Evolutionary conservation across 92 coral and sea anemone genomes (phyloP).

Genomic region (Chrysogorgia sp.): DNA sequence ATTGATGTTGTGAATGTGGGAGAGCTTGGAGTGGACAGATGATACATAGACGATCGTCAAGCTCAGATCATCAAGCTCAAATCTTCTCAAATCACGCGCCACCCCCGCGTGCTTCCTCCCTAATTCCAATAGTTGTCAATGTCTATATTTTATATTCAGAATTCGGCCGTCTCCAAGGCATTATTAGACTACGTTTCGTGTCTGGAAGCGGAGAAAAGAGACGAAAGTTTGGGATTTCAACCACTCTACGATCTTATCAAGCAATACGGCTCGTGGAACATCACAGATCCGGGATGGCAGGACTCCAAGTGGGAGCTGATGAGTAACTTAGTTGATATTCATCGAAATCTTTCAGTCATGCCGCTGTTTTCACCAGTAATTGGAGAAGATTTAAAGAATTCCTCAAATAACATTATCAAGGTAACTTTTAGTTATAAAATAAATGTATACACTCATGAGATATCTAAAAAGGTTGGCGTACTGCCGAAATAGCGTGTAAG

Average conservation of each 20-base stretch:
- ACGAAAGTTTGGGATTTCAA: conserved; percentile 62
- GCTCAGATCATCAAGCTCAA: no score
- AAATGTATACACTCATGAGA: no score
- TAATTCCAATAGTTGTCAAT: no score
- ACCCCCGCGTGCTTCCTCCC: no score
- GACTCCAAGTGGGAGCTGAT: conserved; percentile 71
- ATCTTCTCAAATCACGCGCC: no score
- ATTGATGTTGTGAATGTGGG: no score
- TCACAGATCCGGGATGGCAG: conserved; percentile 70
- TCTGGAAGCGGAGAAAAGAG: conserved; percentile 59
- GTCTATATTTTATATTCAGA: conserved; percentile 51
- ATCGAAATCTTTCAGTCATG: conserved; percentile 57
- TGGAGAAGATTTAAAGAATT: conserved; percentile 64
- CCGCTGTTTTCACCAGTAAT: conserved; percentile 60
- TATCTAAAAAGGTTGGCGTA: no score
- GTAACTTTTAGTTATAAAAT: conserved; percentile 68
- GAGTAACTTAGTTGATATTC: conserved; percentile 59
- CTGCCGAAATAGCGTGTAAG: no score
- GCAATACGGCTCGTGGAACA: conserved; percentile 81
- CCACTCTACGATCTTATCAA: conserved; percentile 62
- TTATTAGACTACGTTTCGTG: conserved; percentile 82
- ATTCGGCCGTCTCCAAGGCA: conserved; percentile 84
- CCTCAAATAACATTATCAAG: conserved; percentile 62
- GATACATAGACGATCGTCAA: no score
- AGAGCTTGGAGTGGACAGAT: no score